Conservation (phyloP, 2,113 vertebrate genomes). For the Mungos mungo region DNA sequence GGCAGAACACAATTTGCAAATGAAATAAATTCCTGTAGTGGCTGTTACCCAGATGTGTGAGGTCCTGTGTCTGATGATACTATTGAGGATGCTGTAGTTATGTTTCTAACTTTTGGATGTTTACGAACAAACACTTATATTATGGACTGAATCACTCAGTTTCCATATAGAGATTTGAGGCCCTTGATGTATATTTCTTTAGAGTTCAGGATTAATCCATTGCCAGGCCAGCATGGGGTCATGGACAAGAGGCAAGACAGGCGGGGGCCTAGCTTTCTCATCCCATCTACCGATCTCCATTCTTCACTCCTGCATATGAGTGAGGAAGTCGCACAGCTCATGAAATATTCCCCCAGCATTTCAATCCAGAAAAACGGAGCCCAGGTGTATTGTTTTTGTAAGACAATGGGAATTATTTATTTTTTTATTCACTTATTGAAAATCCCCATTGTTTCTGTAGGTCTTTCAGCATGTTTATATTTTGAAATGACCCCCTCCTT, state of each 20-base stretch:
- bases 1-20: not conserved
- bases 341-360: not conserved
- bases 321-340: not conserved
- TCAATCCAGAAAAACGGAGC: conserved; percentile 9
- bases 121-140: not conserved
- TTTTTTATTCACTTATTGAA: conserved; percentile 44
- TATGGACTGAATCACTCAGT: not conserved
- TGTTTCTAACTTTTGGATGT: not conserved
- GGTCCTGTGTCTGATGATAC: not conserved
- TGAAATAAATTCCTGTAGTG: not conserved
- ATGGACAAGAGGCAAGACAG: not conserved
- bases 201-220: not conserved
- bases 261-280: not conserved
- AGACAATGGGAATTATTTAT: not conserved
- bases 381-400: not conserved
- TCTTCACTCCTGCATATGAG: not conserved
- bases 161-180: not conserved
- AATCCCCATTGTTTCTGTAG: not conserved
- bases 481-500: not conserved
- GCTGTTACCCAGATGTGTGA: not conserved
- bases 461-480: conserved; percentile 25
- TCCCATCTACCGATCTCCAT: not conserved
- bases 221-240: not conserved
- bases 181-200: not conserved
- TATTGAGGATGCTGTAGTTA: not conserved